Evolutionary conservation across 2,113 vertebrate genomes (phyloP).

Genomic region (Oncorhynchus mykiss): DNA sequence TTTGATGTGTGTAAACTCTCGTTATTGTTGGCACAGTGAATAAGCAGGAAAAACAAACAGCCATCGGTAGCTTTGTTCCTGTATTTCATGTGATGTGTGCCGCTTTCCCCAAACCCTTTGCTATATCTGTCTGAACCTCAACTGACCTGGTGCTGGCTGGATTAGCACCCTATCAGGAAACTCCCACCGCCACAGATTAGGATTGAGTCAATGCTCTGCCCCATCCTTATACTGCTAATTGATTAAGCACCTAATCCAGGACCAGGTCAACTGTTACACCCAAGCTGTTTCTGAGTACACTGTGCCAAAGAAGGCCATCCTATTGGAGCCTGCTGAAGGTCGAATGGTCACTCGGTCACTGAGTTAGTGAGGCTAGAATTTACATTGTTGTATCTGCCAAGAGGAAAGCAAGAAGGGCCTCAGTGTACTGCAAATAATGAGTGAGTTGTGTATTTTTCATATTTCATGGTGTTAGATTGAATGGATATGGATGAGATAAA

Average conservation of each 20-base stretch:
- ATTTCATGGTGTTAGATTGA: too few relatives aligned
- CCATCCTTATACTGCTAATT: constrained; percentile 65
- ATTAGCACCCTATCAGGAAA: constrained; percentile 44
- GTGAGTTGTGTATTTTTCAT: too few relatives aligned
- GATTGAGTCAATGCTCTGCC: constrained; percentile 52
- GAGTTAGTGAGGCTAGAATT: too few relatives aligned
- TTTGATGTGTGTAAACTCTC: not conserved
- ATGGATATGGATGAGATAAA: too few relatives aligned
- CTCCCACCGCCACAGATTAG: constrained; percentile 39
- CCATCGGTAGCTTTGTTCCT: constrained; percentile 10
- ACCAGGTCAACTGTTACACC: constrained; percentile 46
- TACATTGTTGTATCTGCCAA: too few relatives aligned
- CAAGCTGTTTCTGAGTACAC: constrained; percentile 41
- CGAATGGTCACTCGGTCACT: too few relatives aligned
- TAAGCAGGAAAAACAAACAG: constrained; percentile 16
- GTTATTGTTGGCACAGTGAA: not conserved
- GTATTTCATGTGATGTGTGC: not conserved
- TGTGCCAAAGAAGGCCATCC: not conserved
- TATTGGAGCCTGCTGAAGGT: too few relatives aligned
- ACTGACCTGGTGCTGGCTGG: constrained; percentile 6
- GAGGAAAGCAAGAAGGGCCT: too few relatives aligned
- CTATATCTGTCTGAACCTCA: not conserved
- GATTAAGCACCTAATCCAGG: constrained; percentile 62
- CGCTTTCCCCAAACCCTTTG: not conserved
- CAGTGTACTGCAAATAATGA: too few relatives aligned